Conservation (phyloP, 2,797 vertebrate genomes). For the Pseudocheirus occidentalis region DNA sequence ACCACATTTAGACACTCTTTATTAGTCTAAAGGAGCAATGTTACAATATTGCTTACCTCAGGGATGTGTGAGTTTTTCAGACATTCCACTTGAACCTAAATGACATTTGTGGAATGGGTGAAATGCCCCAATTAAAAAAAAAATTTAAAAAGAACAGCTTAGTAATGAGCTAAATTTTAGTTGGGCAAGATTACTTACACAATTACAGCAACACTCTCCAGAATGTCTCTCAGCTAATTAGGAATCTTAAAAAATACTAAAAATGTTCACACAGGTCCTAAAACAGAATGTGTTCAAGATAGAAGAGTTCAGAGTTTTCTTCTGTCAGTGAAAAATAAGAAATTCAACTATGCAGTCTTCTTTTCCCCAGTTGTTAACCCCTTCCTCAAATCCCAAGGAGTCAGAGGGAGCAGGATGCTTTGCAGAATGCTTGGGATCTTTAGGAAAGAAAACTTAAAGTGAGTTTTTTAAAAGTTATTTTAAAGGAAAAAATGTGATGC, state of each 20-base stretch:
- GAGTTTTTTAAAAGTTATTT: not conserved
- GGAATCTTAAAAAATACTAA: slow-evolving; percentile 51
- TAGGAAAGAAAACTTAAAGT: not conserved
- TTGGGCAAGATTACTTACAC: slow-evolving; percentile 35
- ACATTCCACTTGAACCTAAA: slow-evolving; percentile 15
- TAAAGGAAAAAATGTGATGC: not conserved
- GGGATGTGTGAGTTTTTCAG: slow-evolving; percentile 18
- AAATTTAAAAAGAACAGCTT: slow-evolving; percentile 46
- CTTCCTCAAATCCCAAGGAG: not conserved
- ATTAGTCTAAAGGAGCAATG: slow-evolving; percentile 24
- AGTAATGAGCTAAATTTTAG: slow-evolving; percentile 28
- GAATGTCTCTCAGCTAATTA: slow-evolving; percentile 52
- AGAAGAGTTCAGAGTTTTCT: not conserved
- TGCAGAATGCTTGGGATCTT: not conserved
- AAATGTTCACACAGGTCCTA: slow-evolving; percentile 60
- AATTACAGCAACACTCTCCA: slow-evolving; percentile 42
- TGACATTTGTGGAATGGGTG: not conserved
- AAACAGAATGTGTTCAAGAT: slow-evolving; percentile 13
- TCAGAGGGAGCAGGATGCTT: not conserved
- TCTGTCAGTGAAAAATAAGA: not conserved
- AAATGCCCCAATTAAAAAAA: not conserved
- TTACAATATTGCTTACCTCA: not conserved
- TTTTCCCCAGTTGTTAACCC: not conserved
- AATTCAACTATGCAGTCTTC: not conserved
- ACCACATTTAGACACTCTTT: slow-evolving; percentile 5